Evolutionary conservation across 2,888 invertebrate genomes (phyloP), one percentile per base, ranked within the genome.

Genomic region (Drosophila koepferae): DNA sequence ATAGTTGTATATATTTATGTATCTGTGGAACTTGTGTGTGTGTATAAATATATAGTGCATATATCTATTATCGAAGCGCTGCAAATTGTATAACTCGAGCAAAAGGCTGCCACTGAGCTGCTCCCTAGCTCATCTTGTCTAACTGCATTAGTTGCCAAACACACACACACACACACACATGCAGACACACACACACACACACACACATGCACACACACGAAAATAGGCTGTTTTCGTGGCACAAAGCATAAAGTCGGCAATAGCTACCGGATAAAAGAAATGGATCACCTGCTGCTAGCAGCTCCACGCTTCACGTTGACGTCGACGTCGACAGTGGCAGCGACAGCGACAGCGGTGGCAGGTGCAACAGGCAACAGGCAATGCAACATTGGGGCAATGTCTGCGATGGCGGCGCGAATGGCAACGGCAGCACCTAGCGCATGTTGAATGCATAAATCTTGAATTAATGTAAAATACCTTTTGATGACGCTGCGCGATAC

Each of bases 391-490:
- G 62, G 62, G 71, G 56, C 67, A 56, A 28, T 31, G 70, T 62
- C 68, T 58, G 53, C 51, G 64, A 67, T 72, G 77, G 77, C 72
- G 81, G 68, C 79, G 82, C 76, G 66, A 89, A 85, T 86, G 82
- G 79, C 72, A 90, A 77, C 79, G 81, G 88, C 86, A 79, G 86
- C 88, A 85, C 86, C 90, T 87, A 80, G 43, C 72, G 82, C 70
- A 78, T 88, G 86, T 74, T 82, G 86, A 80, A 86, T 89, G 85
- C 85, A 91, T 89, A 91, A 91, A 91, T 91, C 90, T 88, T 90
- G 88, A 90, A 91, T 90, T 89, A 90, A 91, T 89, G 89, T 77
- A 89, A 91, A 90, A 89, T 82, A 89, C 82, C 86, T 86, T 90
- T 88, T 91, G 87, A 87, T 91, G 91, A 84, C 89, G 88, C 81